Conservation (phyloP, 2,797 vertebrate genomes). For the Gallirallus australis region DNA sequence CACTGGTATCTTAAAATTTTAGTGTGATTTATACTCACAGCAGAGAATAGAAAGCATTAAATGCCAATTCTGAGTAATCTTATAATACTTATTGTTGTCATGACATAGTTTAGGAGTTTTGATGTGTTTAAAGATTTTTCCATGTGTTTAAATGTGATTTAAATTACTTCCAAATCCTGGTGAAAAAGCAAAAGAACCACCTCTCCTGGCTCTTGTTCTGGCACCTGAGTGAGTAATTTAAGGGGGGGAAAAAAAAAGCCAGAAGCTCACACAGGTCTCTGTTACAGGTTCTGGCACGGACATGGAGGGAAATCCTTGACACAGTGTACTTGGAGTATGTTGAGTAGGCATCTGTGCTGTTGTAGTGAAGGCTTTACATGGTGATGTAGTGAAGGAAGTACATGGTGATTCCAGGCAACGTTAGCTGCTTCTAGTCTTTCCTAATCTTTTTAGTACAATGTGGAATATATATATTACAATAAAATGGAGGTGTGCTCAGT, state of each 20-base stretch:
- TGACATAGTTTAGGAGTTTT: not conserved
- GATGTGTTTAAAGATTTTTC: not conserved
- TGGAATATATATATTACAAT: not conserved
- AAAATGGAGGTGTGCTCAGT: not conserved
- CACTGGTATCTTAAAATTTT: not conserved
- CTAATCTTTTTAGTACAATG: not conserved
- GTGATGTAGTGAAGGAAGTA: too few relatives aligned
- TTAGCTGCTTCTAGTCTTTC: not conserved
- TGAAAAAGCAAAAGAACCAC: not conserved
- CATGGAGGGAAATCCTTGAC: not conserved
- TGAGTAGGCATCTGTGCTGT: not conserved
- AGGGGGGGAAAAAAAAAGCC: not conserved
- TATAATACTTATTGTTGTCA: constrained; percentile 28
- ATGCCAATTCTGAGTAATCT: not conserved
- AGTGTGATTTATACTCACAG: not conserved
- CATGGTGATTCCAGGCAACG: not conserved
- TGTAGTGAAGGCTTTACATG: not conserved
- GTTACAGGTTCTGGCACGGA: fast-evolving
- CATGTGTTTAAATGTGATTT: not conserved
- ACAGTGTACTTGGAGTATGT: too few relatives aligned
- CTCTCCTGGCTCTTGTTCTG: not conserved
- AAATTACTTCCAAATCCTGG: not conserved
- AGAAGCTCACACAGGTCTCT: not conserved
- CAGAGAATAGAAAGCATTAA: not conserved
- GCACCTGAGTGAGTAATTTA: not conserved